Conservation (phyloP, 2,888 invertebrate species). For the Sesia apiformis region DNA sequence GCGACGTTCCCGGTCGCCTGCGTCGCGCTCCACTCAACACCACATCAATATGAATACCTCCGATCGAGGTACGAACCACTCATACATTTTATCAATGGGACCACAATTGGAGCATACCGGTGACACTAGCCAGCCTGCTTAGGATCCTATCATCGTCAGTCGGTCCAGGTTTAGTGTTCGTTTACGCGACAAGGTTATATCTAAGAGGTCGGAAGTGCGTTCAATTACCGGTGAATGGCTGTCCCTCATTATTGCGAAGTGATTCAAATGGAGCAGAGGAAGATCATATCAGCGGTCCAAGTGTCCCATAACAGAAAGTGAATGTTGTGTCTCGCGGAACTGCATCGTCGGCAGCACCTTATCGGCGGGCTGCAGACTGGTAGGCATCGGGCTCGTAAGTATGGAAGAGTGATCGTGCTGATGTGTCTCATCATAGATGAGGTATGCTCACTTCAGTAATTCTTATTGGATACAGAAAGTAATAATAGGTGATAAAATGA, state of each 20-base stretch:
- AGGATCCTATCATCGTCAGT: conserved; percentile 14
- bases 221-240: conserved; percentile 47
- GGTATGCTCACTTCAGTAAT: too few relatives aligned
- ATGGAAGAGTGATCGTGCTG: conserved; percentile 23
- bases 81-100: conserved; percentile 28
- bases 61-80: conserved; percentile 51
- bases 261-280: conserved; percentile 37
- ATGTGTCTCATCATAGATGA: not conserved
- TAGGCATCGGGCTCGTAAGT: conserved; percentile 27
- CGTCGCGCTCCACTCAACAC: conserved; percentile 44
- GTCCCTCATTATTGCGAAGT: conserved; percentile 42
- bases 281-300: conserved; percentile 34
- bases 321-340: conserved; percentile 32
- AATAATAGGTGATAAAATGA: too few relatives aligned
- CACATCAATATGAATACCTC: conserved; percentile 60
- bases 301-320: conserved; percentile 43
- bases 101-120: not conserved
- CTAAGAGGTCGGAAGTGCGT: conserved; percentile 57
- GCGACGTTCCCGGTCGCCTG: conserved; percentile 64
- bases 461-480: too few relatives aligned
- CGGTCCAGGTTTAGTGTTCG: conserved; percentile 26
- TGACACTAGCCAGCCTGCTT: not conserved
- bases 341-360: conserved; percentile 7
- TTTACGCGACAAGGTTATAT: conserved; percentile 37
- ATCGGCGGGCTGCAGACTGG: not conserved